Evolutionary conservation across 2,113 vertebrate genomes (phyloP), one percentile per base, ranked within the genome.

Genomic region (Oenanthe melanoleuca): DNA sequence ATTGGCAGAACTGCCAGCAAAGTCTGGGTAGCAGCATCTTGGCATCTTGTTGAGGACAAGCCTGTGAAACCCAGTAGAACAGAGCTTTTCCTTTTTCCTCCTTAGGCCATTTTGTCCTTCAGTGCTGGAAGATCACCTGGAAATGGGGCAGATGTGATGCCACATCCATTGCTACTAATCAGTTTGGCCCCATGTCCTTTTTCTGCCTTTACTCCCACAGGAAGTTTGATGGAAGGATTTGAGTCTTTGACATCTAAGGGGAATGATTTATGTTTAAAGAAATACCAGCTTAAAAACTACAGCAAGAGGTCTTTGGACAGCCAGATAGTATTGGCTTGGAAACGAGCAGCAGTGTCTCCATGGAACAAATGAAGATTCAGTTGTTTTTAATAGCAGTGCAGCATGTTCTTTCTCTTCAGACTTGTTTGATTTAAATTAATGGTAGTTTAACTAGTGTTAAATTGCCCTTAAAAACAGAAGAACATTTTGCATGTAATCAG

Each of bases 371-470:
- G 70, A 82, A 88, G 85, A 93, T 89, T 87, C 86, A 77, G 61
- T 70, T 88, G 67, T 52, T 82, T 93, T 95, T 92, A 93, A 94
- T 69, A 77, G 79, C 78, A 75, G 79, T 63, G 56, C 78, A 91
- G 72, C 60, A 72, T 44, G 69, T 90, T 93, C 65, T 56, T 0
- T 72, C 52, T 86, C 50, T 92, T 31, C 47, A 75, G 69, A 90
- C 89, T 80, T 72, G 70, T 91, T 95, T 93, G 84, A 92, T 88
- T 94, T 96, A 92, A 93, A 95, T 95, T 95, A 95, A 88, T 5
- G 1, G 25, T 72, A 47, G 29, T 86, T 95, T 95, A 92, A 94
- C 60, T 74, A 42, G 78, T 86, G 86, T 85, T 95, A 95, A 96
- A 94, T 96, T 91, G 65, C 55, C 92, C 89, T 95, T 93, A 89